Evolutionary conservation across 1,140 invertebrate genomes (phyloP), one percentile per base, ranked within the genome.

Genomic region (Luehdorfia chinensis): DNA sequence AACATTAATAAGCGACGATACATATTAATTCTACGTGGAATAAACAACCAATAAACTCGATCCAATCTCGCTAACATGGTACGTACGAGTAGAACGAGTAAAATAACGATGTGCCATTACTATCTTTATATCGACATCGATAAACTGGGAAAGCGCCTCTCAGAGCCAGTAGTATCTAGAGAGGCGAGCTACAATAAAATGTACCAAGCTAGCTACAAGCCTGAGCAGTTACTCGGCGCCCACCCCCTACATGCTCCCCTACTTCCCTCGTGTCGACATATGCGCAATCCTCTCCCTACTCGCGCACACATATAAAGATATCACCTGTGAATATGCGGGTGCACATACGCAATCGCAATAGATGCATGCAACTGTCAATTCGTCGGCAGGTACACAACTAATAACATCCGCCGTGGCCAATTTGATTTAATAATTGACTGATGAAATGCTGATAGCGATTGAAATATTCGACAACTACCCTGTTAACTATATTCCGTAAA

Each of bases 131-230:
- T 81, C 75, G 74, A 80, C 65, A 78, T 80, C 74, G 74, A 79
- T 74, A 79, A 76, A 74, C 28, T 32, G 48, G 19, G 28, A 50
- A 33, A 57, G 32, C 68, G 55, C 59, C 62, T 61, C 66, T 64
- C 59, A 43, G 46, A 55, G 37, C 50, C 66, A 68, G 70, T 66
- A 68, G 78, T 80, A 83, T 83, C 76, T 77, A 79, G 75, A 81
- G 75, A 80, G 68, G 78, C 72, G 66, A 76, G 75, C 76, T 85
- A 85, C 81, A 85, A 84, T 85, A 85, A 85, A 85, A 85, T 85
- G 78, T 85, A 85, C 76, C 71, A 66, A 75, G 76, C 72, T 76
- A 76, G 74, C 75, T 77, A 78, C 78, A 75, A 81, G 72, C 75
- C 73, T 76, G 77, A 84, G 75, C 78, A 83, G 75, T 83, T 83